These are phyloP conservation scores for Tetropium fuscum DNA, from an alignment of 2,888 invertebrate genomes.

Conservation along the genomic window DNA sequence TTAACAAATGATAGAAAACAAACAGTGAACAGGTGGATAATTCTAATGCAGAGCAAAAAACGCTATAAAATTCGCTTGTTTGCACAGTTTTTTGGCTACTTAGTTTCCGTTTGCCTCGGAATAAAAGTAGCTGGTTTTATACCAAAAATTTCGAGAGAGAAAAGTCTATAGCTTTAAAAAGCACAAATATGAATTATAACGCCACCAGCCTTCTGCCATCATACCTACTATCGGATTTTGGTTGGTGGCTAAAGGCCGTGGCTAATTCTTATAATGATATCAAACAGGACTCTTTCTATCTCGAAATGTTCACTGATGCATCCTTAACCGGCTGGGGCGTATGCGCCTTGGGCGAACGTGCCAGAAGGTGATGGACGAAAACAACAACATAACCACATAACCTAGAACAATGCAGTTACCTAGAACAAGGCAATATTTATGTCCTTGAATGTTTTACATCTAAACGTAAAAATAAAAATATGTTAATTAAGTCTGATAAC, in stretches of 20 bases:
- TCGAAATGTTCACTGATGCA: neutral
- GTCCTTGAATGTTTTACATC: neutral
- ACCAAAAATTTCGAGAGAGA: neutral
- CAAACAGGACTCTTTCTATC: neutral
- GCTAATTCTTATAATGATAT: neutral
- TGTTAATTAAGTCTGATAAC: neutral
- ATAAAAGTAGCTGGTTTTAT: slow-evolving; percentile 1
- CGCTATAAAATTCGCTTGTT: neutral
- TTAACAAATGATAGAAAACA: neutral
- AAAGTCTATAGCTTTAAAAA: neutral
- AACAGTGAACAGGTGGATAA: neutral
- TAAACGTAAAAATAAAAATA: neutral
- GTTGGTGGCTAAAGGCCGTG: neutral
- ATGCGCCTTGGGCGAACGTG: neutral
- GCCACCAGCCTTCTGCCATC: neutral
- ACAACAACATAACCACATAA: neutral
- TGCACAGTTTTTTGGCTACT: slow-evolving; percentile 5
- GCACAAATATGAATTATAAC: neutral
- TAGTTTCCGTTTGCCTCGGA: neutral
- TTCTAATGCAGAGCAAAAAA: neutral
- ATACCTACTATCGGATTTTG: neutral
- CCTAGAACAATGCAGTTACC: no score
- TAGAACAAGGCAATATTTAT: no score
- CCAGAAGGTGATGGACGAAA: neutral
- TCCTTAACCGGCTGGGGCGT: neutral